phyloP scores from a whole-genome alignment of 2,797 vertebrate species.

The Pantherophis vulpinus region DNA sequence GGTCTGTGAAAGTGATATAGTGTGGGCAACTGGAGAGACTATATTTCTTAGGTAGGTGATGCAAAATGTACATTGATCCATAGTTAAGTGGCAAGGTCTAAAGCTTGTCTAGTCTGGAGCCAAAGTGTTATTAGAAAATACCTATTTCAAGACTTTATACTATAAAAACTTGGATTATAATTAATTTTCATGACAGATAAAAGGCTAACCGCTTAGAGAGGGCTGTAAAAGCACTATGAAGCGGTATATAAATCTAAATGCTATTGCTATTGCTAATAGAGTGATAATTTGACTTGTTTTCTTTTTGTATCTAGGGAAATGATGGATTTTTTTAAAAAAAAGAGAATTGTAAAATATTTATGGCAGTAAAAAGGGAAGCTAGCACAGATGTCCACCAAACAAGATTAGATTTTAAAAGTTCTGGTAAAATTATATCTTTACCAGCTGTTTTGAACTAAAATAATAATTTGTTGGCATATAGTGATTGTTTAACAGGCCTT shows the following conservation, averaged over 20 bases:
- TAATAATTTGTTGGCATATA: not conserved
- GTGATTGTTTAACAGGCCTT: not conserved
- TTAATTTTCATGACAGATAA: not conserved
- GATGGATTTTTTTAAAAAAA: not conserved
- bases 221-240: too few relatives aligned
- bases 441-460: not conserved
- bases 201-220: not conserved
- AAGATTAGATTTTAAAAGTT: not conserved
- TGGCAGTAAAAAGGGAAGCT: not conserved
- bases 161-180: not conserved
- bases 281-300: not conserved
- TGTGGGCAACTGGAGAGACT: not conserved
- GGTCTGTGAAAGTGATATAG: not conserved
- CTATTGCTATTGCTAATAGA: not conserved
- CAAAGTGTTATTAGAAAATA: not conserved
- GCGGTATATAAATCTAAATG: too few relatives aligned
- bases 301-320: not conserved
- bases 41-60: not conserved
- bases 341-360: not conserved
- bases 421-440: not conserved
- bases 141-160: not conserved
- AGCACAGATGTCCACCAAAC: not conserved
- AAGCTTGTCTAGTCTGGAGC: not conserved
- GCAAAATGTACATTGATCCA: not conserved
- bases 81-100: not conserved